A percentile compares a stretch with the other conserved stretches of the same genome.
Evolutionary conservation across 1,140 invertebrate genomes (phyloP).

Genomic region (Pachypsylla venusta): DNA sequence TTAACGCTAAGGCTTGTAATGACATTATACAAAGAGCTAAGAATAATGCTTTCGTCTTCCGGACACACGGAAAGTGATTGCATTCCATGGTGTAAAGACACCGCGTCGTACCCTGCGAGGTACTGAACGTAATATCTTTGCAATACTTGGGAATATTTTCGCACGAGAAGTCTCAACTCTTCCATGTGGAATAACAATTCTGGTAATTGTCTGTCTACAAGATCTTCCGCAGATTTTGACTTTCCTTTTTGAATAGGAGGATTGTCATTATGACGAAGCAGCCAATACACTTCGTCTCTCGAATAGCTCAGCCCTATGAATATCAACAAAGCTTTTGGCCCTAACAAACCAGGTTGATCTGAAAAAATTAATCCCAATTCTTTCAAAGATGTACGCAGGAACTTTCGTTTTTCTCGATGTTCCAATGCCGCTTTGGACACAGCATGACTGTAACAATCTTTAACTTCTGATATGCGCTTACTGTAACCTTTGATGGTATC

Average conservation of each 20-base stretch:
- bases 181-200: slow-evolving; percentile 97
- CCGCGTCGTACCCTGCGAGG: slow-evolving; percentile 87
- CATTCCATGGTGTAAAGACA: slow-evolving; percentile 79
- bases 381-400: slow-evolving; percentile 85
- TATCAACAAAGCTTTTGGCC: slow-evolving; percentile 88
- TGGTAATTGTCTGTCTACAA: slow-evolving; percentile 85
- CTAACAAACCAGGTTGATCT: slow-evolving; percentile 93
- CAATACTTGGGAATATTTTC: slow-evolving; percentile 93
- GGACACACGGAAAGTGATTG: slow-evolving; percentile 71
- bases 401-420: slow-evolving; percentile 90
- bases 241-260: slow-evolving; percentile 74
- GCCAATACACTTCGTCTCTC: slow-evolving; percentile 93
- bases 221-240: slow-evolving; percentile 70
- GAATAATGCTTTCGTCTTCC: slow-evolving; percentile 88
- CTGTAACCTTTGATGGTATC: slow-evolving; percentile 90
- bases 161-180: slow-evolving; percentile 79
- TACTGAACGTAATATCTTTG: slow-evolving; percentile 97
- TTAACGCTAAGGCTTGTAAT: slow-evolving; percentile 78
- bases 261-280: slow-evolving; percentile 90
- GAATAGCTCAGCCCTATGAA: slow-evolving; percentile 91
- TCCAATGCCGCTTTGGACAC: slow-evolving; percentile 62
- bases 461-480: slow-evolving; percentile 83
- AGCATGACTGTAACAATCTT: slow-evolving; percentile 81
- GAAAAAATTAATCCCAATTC: slow-evolving; percentile 90
- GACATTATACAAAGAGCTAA: slow-evolving; percentile 82